Percentiles rank a stretch among this genome's conserved stretches.
Evolutionary conservation across 1,140 invertebrate species (phyloP).

Genomic region (Macrotrachela quadricornifera): DNA sequence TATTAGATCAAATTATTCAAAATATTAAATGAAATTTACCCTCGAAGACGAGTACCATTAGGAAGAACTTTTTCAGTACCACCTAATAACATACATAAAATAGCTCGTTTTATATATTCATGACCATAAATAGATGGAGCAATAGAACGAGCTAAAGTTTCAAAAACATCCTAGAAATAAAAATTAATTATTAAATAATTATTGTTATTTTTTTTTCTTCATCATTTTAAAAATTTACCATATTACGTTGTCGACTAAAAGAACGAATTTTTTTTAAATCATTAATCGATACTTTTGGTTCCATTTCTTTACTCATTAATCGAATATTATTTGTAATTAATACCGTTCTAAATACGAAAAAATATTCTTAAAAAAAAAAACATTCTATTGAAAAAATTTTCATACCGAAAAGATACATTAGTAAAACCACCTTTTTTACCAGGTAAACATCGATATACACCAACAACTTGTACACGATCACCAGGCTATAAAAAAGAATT

Average conservation of each 20-base stretch:
- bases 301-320: slow-evolving; percentile 64
- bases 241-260: slow-evolving; percentile 43
- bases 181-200: no score
- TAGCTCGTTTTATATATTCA: slow-evolving; percentile 83
- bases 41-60: slow-evolving; percentile 84
- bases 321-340: slow-evolving; percentile 78
- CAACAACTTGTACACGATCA: slow-evolving; percentile 79
- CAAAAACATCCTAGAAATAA: slow-evolving; percentile 49
- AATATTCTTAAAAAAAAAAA: no score
- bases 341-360: slow-evolving; percentile 38
- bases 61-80: slow-evolving; percentile 81
- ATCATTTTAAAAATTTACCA: background rate
- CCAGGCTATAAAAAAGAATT: slow-evolving; percentile 66
- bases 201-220: no score
- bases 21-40: no score
- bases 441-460: slow-evolving; percentile 76
- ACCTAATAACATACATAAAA: slow-evolving; percentile 76
- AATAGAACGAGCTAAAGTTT: slow-evolving; percentile 65
- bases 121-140: slow-evolving; percentile 96
- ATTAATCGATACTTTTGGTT: slow-evolving; percentile 51
- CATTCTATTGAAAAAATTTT: no score
- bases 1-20: no score
- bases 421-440: slow-evolving; percentile 79
- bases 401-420: slow-evolving; percentile 59
- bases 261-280: slow-evolving; percentile 76